These are phyloP conservation scores for Lordiphosa mommai DNA, from an alignment of 1,140 invertebrate genomes.

Conservation along the genomic window DNA sequence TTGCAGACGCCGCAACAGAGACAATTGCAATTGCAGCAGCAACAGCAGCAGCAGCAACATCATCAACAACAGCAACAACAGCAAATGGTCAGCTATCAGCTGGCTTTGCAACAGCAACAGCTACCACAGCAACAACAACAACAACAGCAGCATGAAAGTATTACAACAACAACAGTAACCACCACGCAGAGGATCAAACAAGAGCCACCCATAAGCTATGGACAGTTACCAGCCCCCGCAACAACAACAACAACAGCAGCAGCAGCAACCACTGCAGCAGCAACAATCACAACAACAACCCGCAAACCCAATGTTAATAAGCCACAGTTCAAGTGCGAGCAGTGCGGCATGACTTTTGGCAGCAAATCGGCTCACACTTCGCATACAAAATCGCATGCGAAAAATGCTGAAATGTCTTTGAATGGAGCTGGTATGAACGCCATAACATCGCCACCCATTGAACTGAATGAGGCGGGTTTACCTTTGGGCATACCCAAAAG, in stretches of 20 bases:
- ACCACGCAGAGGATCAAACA: conserved; percentile 42
- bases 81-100: conserved; percentile 45
- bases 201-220: conserved; percentile 22
- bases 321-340: conserved; percentile 81
- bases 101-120: conserved; percentile 39
- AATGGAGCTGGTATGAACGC: background rate
- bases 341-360: conserved; percentile 82
- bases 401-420: conserved; percentile 47
- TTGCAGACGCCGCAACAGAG: conserved; percentile 62
- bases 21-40: conserved; percentile 44
- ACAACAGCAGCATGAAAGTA: conserved; percentile 53
- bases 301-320: conserved; percentile 57
- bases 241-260: conserved; percentile 12
- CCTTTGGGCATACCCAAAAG: conserved; percentile 72
- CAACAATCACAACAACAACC: conserved; percentile 2
- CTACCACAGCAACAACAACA: conserved; percentile 22
- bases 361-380: conserved; percentile 83
- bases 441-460: conserved; percentile 25
- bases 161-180: conserved; percentile 40
- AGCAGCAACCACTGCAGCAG: conserved; percentile 1
- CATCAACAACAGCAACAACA: conserved; percentile 33
- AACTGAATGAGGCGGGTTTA: conserved; percentile 58
- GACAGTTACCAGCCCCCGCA: conserved; percentile 5
- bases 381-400: conserved; percentile 82
- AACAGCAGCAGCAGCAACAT: conserved; percentile 40